A percentile compares a stretch with the other conserved stretches of the same genome.
phyloP scores from a whole-genome alignment of 2,113 vertebrate species.

The Gorsachius goisagi region DNA sequence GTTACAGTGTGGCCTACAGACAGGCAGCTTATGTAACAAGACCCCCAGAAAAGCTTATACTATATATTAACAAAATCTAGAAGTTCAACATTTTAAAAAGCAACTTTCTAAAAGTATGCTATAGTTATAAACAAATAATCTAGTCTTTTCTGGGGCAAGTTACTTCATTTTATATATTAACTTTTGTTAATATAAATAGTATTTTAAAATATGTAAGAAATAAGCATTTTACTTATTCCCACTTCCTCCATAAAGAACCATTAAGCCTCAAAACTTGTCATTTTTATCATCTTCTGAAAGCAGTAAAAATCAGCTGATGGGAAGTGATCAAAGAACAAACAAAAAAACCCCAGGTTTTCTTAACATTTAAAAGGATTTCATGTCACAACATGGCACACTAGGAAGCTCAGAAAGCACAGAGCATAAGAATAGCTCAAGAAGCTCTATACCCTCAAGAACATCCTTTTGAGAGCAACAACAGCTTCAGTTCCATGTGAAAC shows the following conservation, averaged over 20 bases:
- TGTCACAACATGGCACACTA: not conserved
- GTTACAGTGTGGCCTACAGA: slow-evolving; percentile 59
- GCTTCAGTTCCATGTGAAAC: not conserved
- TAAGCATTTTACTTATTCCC: not conserved
- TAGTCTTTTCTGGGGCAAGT: not conserved
- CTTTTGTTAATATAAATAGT: not conserved
- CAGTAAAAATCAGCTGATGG: not conserved
- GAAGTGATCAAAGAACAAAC: not conserved
- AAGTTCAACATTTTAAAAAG: not conserved
- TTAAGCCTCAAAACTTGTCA: not conserved
- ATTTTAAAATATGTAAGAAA: not conserved
- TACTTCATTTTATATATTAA: not conserved
- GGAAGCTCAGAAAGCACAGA: not conserved
- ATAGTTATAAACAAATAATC: not conserved
- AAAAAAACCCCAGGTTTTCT: not conserved
- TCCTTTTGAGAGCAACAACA: not conserved
- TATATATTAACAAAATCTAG: not conserved
- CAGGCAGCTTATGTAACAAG: slow-evolving; percentile 53
- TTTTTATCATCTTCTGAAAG: not conserved
- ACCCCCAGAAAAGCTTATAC: not conserved
- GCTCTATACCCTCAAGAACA: not conserved
- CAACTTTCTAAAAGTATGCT: not conserved
- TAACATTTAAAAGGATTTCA: not conserved
- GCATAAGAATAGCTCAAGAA: not conserved
- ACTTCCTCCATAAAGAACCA: not conserved